Evolutionary conservation across 2,797 vertebrate species (phyloP).

Genomic region (Onychomys torridus): DNA sequence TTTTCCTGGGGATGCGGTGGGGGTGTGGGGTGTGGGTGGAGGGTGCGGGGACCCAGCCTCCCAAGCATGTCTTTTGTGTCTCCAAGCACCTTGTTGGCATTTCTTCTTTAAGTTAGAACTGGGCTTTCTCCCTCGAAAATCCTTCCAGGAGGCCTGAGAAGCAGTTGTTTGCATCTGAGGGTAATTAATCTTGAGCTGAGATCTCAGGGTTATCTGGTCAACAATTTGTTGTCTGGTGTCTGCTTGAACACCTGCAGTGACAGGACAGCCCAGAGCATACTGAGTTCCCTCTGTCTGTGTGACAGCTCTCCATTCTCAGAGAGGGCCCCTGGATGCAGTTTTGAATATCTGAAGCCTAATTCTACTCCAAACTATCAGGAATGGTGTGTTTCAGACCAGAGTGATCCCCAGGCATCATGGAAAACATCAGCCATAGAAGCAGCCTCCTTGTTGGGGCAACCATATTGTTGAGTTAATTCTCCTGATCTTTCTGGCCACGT

Average conservation of each 20-base stretch:
- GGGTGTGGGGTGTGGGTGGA: background rate
- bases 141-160: conserved; percentile 24
- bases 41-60: background rate
- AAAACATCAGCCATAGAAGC: background rate
- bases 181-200: background rate
- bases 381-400: background rate
- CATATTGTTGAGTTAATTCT: background rate
- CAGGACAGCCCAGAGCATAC: background rate
- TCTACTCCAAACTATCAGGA: background rate
- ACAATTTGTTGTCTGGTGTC: conserved; percentile 54
- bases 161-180: conserved; percentile 62
- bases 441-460: background rate
- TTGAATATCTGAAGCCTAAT: background rate
- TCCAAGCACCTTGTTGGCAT: background rate
- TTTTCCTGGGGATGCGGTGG: background rate
- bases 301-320: background rate
- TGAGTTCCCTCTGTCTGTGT: background rate
- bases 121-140: background rate
- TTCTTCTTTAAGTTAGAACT: conserved; percentile 43
- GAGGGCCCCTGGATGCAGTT: background rate
- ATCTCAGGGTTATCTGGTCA: conserved; percentile 60
- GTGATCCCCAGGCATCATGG: background rate
- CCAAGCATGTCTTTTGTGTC: background rate
- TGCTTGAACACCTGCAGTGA: conserved; percentile 47
- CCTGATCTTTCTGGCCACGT: background rate